Evolutionary conservation across 53 echinoderm and acorn worm species (phyloP), one percentile per base, ranked within the genome.

Genomic region (Zoroaster sp.): DNA sequence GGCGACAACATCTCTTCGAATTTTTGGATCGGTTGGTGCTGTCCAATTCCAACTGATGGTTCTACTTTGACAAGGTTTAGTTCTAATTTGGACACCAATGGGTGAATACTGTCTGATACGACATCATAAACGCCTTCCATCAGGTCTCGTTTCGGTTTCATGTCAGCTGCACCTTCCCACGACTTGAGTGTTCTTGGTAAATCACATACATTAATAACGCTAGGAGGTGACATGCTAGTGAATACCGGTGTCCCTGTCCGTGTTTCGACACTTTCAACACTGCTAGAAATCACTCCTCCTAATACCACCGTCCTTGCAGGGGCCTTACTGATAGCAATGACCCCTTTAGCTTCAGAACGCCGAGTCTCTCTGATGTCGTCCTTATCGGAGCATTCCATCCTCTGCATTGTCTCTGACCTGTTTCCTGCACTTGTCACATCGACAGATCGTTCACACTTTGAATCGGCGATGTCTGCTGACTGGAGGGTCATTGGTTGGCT

Each of bases 141-240:
- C 45, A 17, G n/a, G 20, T 42, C 3, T 10, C 45, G 14, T 2
- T 43, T 28, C 10, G 43, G 4, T 66, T n/a, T 20, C 6, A 34
- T 65, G 6, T 39, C 41, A 17, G 70, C 33, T 2, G 70, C 53
- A 46, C 35, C 47, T 30, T 83, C 83, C 83, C 83, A 83, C 10
- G 83, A 83, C 12, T 69, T 44, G n/a, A 83, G 68, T 20, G 83
- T 83, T 40, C 83, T 69, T 35, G 83, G 51, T 20, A 83, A 83
- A 33, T 69, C 70, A 20, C 40, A 69, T 23, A 69, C 55, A 55
- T 25, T 25, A 55, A 55, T 23, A 23, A 55, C 69, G 21, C 49
- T 83, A 7, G 70, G 46, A 20, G 7, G n/a, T 9, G 35, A 21
- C 9, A 35, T 37, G 37, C 11, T 49, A n/a, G 12, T 69, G 18